Evolutionary conservation across 2,888 invertebrate species (phyloP).

Genomic region (Prosapia bicincta): DNA sequence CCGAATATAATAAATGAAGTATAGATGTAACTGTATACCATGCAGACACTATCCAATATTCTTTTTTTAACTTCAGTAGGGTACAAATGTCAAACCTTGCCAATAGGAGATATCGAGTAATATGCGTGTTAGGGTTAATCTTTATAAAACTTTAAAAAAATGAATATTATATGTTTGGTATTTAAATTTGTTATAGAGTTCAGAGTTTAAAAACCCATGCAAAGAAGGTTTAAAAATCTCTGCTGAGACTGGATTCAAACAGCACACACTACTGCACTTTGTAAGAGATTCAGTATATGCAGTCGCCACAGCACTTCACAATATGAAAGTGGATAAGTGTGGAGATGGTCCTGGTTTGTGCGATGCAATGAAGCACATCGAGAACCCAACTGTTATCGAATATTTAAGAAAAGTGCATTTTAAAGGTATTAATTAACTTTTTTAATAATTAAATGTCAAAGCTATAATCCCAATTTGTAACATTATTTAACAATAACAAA

Average conservation of each 20-base stretch:
- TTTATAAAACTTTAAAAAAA: too few relatives aligned
- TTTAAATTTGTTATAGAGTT: not conserved
- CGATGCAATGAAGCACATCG: conserved; percentile 46
- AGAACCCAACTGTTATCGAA: conserved; percentile 45
- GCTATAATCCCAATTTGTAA: too few relatives aligned
- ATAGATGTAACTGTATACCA: too few relatives aligned
- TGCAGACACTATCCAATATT: too few relatives aligned
- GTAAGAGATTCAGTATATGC: conserved; percentile 54
- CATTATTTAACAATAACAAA: too few relatives aligned
- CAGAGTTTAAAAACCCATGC: conserved; percentile 1
- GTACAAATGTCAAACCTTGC: too few relatives aligned
- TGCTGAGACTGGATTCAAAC: conserved; percentile 42
- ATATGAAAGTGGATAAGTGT: conserved; percentile 48
- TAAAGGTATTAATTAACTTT: conserved; percentile 48
- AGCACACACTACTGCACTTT: conserved; percentile 51
- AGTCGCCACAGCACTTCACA: conserved; percentile 51
- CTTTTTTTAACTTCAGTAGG: too few relatives aligned
- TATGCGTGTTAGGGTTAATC: too few relatives aligned
- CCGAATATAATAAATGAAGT: too few relatives aligned
- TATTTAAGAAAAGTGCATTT: conserved; percentile 51
- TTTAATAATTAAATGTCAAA: too few relatives aligned
- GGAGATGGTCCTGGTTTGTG: conserved; percentile 46
- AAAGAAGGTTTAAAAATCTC: conserved; percentile 9
- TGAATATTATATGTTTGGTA: not conserved
- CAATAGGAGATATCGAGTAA: too few relatives aligned